These are phyloP conservation scores for Platichthys stellatus DNA, from an alignment of 2,113 vertebrate genomes.

Conservation along the genomic window DNA sequence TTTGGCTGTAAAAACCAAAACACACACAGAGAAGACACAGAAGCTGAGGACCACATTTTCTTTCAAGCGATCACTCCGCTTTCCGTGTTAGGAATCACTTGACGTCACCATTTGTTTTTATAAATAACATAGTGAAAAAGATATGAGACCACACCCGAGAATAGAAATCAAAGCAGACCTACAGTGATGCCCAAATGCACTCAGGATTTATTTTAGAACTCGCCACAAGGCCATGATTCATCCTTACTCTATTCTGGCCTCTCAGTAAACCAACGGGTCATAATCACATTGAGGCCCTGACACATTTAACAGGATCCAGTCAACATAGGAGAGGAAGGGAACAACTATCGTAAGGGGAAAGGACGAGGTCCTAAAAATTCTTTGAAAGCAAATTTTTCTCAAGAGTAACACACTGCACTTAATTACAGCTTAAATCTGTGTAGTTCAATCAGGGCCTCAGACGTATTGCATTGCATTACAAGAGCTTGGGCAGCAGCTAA, in stretches of 20 bases:
- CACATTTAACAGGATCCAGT: too few species aligned
- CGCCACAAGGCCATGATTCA: not conserved
- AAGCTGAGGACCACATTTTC: too few species aligned
- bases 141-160: too few species aligned
- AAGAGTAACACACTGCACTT: conserved; percentile 47
- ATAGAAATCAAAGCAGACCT: not conserved
- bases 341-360: not conserved
- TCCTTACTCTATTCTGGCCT: not conserved
- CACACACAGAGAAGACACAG: too few species aligned
- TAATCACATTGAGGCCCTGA: not conserved
- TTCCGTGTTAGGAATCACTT: not conserved
- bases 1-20: too few species aligned
- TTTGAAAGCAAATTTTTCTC: conserved; percentile 54
- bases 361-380: conserved; percentile 6
- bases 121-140: not conserved
- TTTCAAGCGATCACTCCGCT: not conserved
- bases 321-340: too few species aligned
- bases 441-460: conserved; percentile 62
- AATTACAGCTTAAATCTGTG: conserved; percentile 17
- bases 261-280: not conserved
- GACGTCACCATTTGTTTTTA: not conserved
- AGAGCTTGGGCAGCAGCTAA: conserved; percentile 69
- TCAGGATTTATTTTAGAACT: not conserved
- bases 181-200: not conserved
- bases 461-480: conserved; percentile 73